Percentiles rank a stretch among this genome's conserved stretches.
phyloP scores from a whole-genome alignment of 2,888 invertebrate genomes.

The Chesias legatella region DNA sequence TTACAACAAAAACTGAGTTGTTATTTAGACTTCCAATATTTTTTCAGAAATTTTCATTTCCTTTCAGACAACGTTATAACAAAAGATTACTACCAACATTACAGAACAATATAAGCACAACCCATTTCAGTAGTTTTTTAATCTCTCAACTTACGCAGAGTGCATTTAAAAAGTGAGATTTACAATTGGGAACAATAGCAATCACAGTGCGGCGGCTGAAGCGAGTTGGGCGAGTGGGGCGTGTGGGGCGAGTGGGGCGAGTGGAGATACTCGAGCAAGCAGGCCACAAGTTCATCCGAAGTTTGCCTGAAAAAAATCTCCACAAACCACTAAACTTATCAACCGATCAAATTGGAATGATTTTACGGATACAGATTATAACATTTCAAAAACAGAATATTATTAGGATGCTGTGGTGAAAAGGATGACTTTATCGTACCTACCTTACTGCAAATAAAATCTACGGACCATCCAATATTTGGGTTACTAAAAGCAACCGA shows the following conservation, averaged over 20 bases:
- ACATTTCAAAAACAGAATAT: too few relatives aligned
- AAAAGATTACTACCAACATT: neutral
- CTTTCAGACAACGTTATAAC: neutral
- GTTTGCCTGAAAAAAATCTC: constrained; percentile 1
- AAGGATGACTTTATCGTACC: too few relatives aligned
- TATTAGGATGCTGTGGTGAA: too few relatives aligned
- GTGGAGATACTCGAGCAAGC: too few relatives aligned
- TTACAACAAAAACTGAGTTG: too few relatives aligned
- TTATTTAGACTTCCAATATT: too few relatives aligned
- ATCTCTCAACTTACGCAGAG: constrained; percentile 12
- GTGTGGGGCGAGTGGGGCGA: too few relatives aligned
- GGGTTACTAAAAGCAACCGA: too few relatives aligned
- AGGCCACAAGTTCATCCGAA: constrained; percentile 6
- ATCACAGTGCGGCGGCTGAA: constrained; percentile 6
- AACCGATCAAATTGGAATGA: too few relatives aligned
- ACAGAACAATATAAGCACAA: neutral
- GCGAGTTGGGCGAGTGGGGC: constrained; percentile 1
- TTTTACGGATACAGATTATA: too few relatives aligned
- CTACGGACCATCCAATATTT: neutral
- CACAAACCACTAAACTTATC: neutral
- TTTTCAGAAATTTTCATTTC: too few relatives aligned
- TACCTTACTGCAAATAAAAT: too few relatives aligned
- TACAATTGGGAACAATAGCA: constrained; percentile 17
- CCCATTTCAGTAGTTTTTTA: constrained; percentile 14
- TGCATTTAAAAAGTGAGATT: constrained; percentile 17